Percentiles rank a stretch among this genome's conserved stretches.
phyloP scores from a whole-genome alignment of 2,113 vertebrate genomes.

The Melanerpes aurifrons region DNA sequence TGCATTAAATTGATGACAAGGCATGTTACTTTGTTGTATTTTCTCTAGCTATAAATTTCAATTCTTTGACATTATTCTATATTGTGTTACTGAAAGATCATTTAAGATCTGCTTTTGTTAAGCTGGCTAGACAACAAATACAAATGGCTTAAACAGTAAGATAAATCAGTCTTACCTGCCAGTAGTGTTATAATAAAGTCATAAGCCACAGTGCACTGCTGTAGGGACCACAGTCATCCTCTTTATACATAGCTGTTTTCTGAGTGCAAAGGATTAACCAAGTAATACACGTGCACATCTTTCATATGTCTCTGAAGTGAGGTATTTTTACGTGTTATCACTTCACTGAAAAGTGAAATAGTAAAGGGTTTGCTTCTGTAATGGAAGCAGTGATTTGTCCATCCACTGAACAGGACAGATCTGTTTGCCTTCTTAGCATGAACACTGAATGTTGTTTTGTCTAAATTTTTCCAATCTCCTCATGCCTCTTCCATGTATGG shows the following conservation, averaged over 20 bases:
- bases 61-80: background rate
- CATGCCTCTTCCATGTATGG: background rate
- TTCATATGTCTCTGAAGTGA: background rate
- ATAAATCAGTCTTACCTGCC: background rate
- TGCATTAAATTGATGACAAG: background rate
- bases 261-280: background rate
- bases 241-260: background rate
- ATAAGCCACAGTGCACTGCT: background rate
- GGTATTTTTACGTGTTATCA: background rate
- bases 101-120: background rate
- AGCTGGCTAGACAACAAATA: background rate
- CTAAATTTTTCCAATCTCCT: background rate
- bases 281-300: background rate
- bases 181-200: background rate
- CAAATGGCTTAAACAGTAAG: background rate
- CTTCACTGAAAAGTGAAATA: background rate
- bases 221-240: background rate
- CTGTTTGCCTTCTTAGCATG: background rate
- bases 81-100: background rate
- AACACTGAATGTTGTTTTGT: background rate
- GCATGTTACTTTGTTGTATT: background rate
- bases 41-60: background rate
- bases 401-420: background rate
- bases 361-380: background rate
- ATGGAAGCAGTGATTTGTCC: background rate